These are phyloP conservation scores for Eulemur rufifrons DNA, from an alignment of 2,113 vertebrate species.

Conservation along the genomic window DNA sequence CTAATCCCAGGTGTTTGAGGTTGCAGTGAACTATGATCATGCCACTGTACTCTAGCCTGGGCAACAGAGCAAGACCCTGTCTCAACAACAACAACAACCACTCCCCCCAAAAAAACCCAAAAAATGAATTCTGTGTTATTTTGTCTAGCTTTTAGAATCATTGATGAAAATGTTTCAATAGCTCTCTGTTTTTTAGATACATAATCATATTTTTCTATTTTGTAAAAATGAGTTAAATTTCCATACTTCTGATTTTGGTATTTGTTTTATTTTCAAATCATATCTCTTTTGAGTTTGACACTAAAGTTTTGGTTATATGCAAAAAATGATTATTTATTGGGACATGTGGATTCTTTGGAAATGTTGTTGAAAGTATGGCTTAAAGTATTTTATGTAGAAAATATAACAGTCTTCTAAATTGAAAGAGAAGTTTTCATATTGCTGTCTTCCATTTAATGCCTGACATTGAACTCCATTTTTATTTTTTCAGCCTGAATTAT, in stretches of 20 bases:
- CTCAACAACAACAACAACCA: too few species aligned
- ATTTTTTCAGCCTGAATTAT: constrained; percentile 54
- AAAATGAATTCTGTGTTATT: not conserved
- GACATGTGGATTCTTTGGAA: not conserved
- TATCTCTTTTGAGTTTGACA: not conserved
- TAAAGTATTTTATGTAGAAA: not conserved
- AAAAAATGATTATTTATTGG: not conserved
- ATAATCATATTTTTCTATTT: constrained; percentile 30
- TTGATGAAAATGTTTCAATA: not conserved
- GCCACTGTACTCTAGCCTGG: too few species aligned
- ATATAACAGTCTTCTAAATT: not conserved
- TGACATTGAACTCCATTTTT: not conserved
- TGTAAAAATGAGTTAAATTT: not conserved
- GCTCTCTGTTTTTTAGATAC: not conserved
- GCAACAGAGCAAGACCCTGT: too few species aligned
- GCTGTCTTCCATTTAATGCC: not conserved
- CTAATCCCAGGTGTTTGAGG: too few species aligned
- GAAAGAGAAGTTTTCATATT: constrained; percentile 6
- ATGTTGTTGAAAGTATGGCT: not conserved
- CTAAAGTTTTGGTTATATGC: constrained; percentile 19
- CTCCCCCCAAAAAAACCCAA: not conserved
- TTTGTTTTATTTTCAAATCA: not conserved
- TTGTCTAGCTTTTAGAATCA: not conserved
- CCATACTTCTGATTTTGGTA: not conserved
- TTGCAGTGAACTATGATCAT: too few species aligned